A percentile compares a stretch with the other conserved stretches of the same genome.
These are phyloP conservation scores for Leptinotarsa peninsularis DNA, from an alignment of 2,888 invertebrate genomes.

Conservation along the genomic window DNA sequence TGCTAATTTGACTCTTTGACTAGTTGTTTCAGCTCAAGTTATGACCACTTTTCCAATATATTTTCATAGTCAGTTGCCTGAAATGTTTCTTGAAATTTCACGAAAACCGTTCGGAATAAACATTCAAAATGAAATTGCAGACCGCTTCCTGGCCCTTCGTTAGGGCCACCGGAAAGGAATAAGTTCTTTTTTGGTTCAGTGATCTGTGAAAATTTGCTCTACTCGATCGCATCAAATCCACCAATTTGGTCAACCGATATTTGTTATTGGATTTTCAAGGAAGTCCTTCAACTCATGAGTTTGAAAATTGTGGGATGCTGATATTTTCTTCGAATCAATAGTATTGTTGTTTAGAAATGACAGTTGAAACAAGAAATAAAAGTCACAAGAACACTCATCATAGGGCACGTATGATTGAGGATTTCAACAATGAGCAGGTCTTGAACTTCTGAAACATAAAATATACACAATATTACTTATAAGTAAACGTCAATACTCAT, in stretches of 20 bases:
- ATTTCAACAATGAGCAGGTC: too few relatives aligned
- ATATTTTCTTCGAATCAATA: not conserved
- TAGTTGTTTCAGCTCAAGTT: too few relatives aligned
- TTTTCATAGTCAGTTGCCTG: not conserved
- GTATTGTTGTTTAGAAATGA: not conserved
- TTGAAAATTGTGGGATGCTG: not conserved
- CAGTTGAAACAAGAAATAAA: too few relatives aligned
- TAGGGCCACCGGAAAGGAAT: constrained; percentile 20
- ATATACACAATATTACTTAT: too few relatives aligned
- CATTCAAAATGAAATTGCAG: constrained; percentile 8
- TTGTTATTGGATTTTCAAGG: not conserved
- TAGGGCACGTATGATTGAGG: too few relatives aligned
- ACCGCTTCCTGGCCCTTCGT: constrained; percentile 27
- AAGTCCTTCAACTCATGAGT: not conserved
- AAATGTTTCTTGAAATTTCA: not conserved
- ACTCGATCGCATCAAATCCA: constrained; percentile 19
- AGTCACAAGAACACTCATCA: too few relatives aligned
- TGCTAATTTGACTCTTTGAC: too few relatives aligned
- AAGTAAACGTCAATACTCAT: too few relatives aligned
- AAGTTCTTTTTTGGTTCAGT: constrained; percentile 23
- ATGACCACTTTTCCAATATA: not conserved
- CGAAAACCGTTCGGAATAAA: not conserved
- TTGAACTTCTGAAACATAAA: too few relatives aligned
- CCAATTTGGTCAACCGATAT: constrained; percentile 19
- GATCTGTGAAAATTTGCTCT: constrained; percentile 10